These are phyloP conservation scores for Microcaecilia unicolor DNA, from an alignment of 2,797 vertebrate species.

Conservation along the genomic window DNA sequence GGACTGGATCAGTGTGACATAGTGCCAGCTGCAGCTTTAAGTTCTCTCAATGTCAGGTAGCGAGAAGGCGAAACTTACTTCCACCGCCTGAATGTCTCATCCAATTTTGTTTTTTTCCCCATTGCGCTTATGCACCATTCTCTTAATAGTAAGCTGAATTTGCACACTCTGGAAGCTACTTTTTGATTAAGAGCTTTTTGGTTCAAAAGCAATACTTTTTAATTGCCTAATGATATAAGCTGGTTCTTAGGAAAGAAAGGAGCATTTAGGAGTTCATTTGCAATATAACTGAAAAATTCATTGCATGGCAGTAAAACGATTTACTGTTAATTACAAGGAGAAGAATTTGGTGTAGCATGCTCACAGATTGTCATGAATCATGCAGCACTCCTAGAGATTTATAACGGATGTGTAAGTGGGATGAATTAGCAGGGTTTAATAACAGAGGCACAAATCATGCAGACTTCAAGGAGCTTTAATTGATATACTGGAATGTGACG, in stretches of 20 bases:
- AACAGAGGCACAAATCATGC: conserved; percentile 92
- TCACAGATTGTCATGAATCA: conserved; percentile 88
- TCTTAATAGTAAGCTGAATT: conserved; percentile 36
- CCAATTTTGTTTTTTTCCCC: background rate
- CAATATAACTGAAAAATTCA: conserved; percentile 89
- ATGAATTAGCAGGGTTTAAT: conserved; percentile 96
- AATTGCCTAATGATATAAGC: conserved; percentile 80
- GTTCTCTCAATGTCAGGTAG: conserved; percentile 9
- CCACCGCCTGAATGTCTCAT: conserved; percentile 19
- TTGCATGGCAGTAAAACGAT: conserved; percentile 93
- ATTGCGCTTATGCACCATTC: conserved; percentile 30
- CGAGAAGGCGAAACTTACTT: conserved; percentile 12
- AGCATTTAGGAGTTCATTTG: conserved; percentile 77
- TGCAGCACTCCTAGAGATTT: conserved; percentile 81
- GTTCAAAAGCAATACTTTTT: conserved; percentile 72
- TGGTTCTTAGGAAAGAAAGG: conserved; percentile 64
- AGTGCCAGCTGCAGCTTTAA: too few species aligned
- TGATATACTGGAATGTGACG: conserved; percentile 89
- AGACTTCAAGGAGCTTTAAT: conserved; percentile 87
- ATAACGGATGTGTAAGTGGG: conserved; percentile 90
- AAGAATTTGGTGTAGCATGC: conserved; percentile 88
- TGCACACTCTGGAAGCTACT: conserved; percentile 38
- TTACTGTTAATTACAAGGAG: conserved; percentile 97
- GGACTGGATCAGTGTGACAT: too few species aligned
- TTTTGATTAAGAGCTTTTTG: conserved; percentile 74